Conservation (phyloP, 2,797 vertebrate genomes). For the Ctenochaetus hawaiiensis region DNA sequence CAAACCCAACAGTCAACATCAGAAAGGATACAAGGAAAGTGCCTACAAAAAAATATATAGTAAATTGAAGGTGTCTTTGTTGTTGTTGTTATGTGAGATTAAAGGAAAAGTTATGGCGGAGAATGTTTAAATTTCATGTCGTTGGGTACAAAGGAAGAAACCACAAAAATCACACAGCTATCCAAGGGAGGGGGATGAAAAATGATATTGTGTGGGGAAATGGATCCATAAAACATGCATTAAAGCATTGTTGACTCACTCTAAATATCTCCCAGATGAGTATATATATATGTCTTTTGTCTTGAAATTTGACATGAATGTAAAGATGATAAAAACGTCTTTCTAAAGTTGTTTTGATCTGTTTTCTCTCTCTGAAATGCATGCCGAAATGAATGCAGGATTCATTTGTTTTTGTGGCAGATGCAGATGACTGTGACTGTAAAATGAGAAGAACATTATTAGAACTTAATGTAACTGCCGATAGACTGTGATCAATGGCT, state of each 20-base stretch:
- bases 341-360: neutral
- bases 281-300: neutral
- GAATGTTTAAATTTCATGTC: conserved; percentile 44
- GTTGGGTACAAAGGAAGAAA: conserved; percentile 32
- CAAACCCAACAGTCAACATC: conserved; percentile 35
- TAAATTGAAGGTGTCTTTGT: conserved; percentile 38
- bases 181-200: conserved; percentile 17
- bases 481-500: conserved; percentile 35
- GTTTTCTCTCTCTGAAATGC: neutral
- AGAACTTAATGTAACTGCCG: conserved; percentile 18
- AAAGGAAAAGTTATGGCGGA: conserved; percentile 40
- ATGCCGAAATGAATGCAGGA: neutral
- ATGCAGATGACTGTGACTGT: conserved; percentile 1
- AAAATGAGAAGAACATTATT: conserved; percentile 15
- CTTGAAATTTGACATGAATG: neutral
- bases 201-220: conserved; percentile 28
- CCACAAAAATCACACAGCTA: conserved; percentile 40
- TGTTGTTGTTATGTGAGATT: conserved; percentile 48
- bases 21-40: conserved; percentile 31
- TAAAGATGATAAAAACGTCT: neutral
- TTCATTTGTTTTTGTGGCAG: conserved; percentile 10
- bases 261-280: conserved; percentile 37
- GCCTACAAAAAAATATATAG: conserved; percentile 33
- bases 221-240: conserved; percentile 42
- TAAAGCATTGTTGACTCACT: conserved; percentile 36